Conservation (phyloP, 2,797 vertebrate genomes). For the Karalla daura region DNA sequence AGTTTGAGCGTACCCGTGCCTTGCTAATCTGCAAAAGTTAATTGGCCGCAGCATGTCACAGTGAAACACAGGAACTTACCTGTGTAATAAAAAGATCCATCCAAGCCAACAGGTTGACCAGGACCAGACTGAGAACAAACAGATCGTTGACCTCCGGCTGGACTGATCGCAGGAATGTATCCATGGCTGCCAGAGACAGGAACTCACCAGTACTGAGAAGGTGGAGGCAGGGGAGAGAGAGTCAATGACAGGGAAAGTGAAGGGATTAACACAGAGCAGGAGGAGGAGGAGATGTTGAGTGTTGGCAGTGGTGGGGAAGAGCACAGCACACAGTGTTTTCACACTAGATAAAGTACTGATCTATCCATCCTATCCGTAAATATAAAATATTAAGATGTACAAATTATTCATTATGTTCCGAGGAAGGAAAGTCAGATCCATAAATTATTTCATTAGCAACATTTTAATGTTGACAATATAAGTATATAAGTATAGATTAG, state of each 20-base stretch:
- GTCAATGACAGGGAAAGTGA: neutral
- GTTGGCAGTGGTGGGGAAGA: too few relatives aligned
- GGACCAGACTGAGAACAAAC: constrained; percentile 95
- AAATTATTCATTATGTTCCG: too few relatives aligned
- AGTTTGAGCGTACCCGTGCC: too few relatives aligned
- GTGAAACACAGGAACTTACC: constrained; percentile 49
- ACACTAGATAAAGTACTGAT: too few relatives aligned
- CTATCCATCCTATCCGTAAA: too few relatives aligned
- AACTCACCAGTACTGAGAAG: constrained; percentile 90
- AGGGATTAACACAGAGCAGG: fast-evolving
- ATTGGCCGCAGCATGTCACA: neutral
- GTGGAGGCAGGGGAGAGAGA: too few relatives aligned
- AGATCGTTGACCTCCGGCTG: constrained; percentile 98
- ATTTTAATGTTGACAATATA: too few relatives aligned
- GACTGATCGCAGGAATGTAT: constrained; percentile 94
- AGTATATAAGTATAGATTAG: too few relatives aligned
- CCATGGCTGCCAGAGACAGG: constrained; percentile 94
- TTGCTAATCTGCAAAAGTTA: neutral
- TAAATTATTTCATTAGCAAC: too few relatives aligned
- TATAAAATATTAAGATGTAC: too few relatives aligned
- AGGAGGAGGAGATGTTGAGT: neutral
- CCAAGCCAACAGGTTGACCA: constrained; percentile 98
- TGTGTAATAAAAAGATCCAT: constrained; percentile 99
- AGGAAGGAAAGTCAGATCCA: too few relatives aligned
- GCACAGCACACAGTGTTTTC: neutral